Evolutionary conservation across 2,888 invertebrate species (phyloP).

Genomic region (Diaprepes abbreviatus): DNA sequence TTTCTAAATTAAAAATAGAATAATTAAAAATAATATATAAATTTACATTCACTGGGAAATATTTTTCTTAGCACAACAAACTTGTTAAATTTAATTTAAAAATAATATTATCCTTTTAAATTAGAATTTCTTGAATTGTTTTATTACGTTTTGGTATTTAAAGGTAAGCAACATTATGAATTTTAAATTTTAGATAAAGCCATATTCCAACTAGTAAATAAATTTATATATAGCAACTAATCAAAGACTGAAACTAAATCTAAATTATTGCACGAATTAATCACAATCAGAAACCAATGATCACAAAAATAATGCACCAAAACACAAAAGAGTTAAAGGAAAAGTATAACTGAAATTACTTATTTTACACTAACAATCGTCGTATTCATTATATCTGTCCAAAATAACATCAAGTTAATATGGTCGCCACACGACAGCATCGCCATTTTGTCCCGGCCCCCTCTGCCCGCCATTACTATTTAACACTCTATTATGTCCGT

Average conservation of each 20-base stretch:
- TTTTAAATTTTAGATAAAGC: no score
- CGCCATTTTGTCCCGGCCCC: constrained; percentile 75
- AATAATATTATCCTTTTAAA: no score
- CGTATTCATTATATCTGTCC: background rate
- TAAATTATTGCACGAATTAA: constrained; percentile 35
- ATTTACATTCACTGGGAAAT: no score
- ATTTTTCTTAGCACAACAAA: no score
- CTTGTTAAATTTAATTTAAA: no score
- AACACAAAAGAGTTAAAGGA: background rate
- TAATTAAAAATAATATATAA: no score
- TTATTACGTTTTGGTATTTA: no score
- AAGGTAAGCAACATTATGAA: no score
- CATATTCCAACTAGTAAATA: no score
- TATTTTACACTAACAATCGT: background rate
- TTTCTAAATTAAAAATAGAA: background rate
- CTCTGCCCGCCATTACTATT: constrained; percentile 67
- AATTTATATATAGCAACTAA: background rate
- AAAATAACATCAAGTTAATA: constrained; percentile 69
- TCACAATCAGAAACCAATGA: constrained; percentile 11
- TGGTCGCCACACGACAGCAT: constrained; percentile 82
- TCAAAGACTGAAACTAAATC: background rate
- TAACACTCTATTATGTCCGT: constrained; percentile 66
- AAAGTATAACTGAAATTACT: background rate
- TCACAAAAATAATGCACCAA: constrained; percentile 8
- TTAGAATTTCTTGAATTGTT: no score